Conservation (phyloP, 2,888 invertebrate genomes). For the Heliconius cydno region DNA sequence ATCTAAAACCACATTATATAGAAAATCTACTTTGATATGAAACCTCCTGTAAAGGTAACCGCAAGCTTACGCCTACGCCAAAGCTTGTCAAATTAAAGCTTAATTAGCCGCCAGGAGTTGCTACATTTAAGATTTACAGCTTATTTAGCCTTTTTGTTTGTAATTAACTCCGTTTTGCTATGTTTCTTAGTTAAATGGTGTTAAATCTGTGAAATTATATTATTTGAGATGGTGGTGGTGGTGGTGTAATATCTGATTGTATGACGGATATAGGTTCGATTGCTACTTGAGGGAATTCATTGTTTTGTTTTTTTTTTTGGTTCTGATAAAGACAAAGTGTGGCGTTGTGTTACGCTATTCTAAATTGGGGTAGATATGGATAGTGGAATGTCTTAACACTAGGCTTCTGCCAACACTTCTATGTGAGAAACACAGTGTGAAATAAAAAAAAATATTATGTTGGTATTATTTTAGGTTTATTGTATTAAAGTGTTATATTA, state of each 20-base stretch:
- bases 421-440: not conserved
- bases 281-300: not conserved
- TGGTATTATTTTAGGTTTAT: no score
- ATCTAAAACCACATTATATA: not conserved
- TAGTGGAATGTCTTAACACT: not conserved
- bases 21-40: not conserved
- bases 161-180: conserved; percentile 3
- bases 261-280: not conserved
- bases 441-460: not conserved
- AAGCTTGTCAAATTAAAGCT: conserved; percentile 24
- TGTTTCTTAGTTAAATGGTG: conserved; percentile 18
- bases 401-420: not conserved
- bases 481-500: no score
- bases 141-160: conserved; percentile 9
- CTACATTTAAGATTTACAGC: conserved; percentile 17
- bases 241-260: no score
- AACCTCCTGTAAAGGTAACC: conserved; percentile 4
- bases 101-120: conserved; percentile 15
- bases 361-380: not conserved
- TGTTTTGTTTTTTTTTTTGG: not conserved
- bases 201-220: conserved; percentile 1
- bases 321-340: not conserved
- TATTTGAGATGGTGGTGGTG: not conserved
- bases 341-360: not conserved
- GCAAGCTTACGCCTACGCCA: conserved; percentile 17